A percentile compares a stretch with the other conserved stretches of the same genome.
Conservation (phyloP, 2,888 invertebrate species). For the Luperina testacea region DNA sequence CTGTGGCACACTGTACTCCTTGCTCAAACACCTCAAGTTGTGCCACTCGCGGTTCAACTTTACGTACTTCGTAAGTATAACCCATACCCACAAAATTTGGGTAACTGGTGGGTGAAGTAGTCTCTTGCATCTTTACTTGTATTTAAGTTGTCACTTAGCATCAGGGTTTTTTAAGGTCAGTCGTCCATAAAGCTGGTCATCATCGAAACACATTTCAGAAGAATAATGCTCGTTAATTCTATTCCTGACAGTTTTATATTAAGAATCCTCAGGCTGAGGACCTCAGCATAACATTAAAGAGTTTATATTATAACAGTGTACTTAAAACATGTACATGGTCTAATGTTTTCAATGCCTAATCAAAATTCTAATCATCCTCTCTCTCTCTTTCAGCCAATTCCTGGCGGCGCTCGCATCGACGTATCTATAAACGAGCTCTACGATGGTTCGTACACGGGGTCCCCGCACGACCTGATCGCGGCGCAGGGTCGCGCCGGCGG, state of each 20-base stretch:
- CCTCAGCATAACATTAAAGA: neutral
- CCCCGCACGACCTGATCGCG: slow-evolving; percentile 96
- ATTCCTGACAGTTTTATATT: neutral
- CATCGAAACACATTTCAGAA: neutral
- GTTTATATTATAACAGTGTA: neutral
- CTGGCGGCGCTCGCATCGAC: slow-evolving; percentile 96
- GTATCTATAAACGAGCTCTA: slow-evolving; percentile 98
- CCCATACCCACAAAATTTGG: neutral
- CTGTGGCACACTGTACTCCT: slow-evolving; percentile 95
- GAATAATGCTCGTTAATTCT: neutral
- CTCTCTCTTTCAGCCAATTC: slow-evolving; percentile 90
- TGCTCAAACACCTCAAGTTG: slow-evolving; percentile 97
- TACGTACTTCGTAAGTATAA: slow-evolving; percentile 95
- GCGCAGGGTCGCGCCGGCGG: slow-evolving; percentile 92
- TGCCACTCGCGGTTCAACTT: slow-evolving; percentile 98
- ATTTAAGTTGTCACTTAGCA: neutral
- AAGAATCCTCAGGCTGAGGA: neutral
- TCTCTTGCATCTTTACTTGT: no score
- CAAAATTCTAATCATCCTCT: neutral
- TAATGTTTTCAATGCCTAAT: neutral
- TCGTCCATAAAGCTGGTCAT: neutral
- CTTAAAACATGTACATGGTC: neutral
- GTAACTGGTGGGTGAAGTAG: neutral
- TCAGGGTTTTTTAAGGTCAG: neutral
- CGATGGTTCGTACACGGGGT: slow-evolving; percentile 98